Percentiles rank a stretch among this genome's conserved stretches.
phyloP scores from a whole-genome alignment of 2,113 vertebrate genomes.

The Lycaon pictus region DNA sequence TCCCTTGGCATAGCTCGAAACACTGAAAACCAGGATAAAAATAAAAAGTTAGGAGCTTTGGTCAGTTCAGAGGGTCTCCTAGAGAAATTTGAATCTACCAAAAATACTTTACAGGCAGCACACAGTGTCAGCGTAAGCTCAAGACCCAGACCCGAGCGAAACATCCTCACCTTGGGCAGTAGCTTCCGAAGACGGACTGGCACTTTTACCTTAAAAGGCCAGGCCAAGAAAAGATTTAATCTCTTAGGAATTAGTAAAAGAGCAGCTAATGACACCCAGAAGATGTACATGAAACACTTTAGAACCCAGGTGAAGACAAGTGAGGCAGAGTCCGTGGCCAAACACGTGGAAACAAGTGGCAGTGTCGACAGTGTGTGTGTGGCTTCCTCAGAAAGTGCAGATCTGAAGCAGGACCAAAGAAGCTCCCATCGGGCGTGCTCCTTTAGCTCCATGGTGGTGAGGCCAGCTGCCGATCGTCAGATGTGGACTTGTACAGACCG shows the following conservation, averaged over 20 bases:
- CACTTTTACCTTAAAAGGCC: conserved; percentile 84
- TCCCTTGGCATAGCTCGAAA: conserved; percentile 47
- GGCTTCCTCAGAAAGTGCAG: conserved; percentile 57
- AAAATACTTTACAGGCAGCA: conserved; percentile 55
- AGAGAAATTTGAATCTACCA: conserved; percentile 57
- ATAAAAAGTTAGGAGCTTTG: conserved; percentile 49
- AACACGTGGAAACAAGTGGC: conserved; percentile 35
- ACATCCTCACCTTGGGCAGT: conserved; percentile 56
- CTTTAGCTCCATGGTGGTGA: conserved; percentile 22
- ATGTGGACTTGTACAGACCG: conserved; percentile 86
- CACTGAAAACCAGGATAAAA: conserved; percentile 32
- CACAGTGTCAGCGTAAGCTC: conserved; percentile 34
- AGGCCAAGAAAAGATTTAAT: conserved; percentile 86
- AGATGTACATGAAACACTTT: conserved; percentile 41
- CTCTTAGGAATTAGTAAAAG: conserved; percentile 84
- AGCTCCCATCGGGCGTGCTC: background rate
- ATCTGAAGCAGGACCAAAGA: conserved; percentile 38
- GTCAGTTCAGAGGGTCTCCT: conserved; percentile 63
- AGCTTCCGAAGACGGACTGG: conserved; percentile 80
- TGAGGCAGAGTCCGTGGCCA: background rate
- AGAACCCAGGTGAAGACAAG: conserved; percentile 67
- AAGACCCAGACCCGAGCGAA: conserved; percentile 79
- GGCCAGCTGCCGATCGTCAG: conserved; percentile 55
- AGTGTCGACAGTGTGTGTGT: background rate
- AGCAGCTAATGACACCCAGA: conserved; percentile 74